Conservation (phyloP, 2,888 invertebrate genomes). For the Tenthredo distinguenda region DNA sequence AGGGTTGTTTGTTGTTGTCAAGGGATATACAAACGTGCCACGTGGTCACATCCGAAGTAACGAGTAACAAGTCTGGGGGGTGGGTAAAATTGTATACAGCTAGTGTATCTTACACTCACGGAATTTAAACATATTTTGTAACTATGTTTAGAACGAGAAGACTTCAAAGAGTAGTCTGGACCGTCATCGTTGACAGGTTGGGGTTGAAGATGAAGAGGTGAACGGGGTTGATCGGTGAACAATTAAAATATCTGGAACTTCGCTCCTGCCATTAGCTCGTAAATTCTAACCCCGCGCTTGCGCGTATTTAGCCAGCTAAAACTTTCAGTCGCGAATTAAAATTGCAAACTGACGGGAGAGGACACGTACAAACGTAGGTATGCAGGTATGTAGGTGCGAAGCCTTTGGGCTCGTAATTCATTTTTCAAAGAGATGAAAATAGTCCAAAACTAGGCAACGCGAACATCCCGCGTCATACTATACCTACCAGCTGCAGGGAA, state of each 20-base stretch:
- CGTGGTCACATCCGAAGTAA: constrained; percentile 5
- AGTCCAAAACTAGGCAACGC: constrained; percentile 49
- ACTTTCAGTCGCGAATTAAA: constrained; percentile 62
- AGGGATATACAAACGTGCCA: not conserved
- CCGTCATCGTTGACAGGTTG: not conserved
- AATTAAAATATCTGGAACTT: constrained; percentile 1
- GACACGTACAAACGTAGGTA: not conserved
- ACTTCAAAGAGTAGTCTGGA: not conserved
- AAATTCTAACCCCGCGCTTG: not conserved
- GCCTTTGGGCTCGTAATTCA: constrained; percentile 66
- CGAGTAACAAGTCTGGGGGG: too few species aligned
- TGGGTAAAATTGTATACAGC: not conserved
- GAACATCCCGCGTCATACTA: not conserved
- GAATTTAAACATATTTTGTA: constrained; percentile 41
- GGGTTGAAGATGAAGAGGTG: constrained; percentile 15
- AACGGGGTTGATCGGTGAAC: not conserved
- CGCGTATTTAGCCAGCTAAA: not conserved
- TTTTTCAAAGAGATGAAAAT: constrained; percentile 69
- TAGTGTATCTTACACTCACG: not conserved
- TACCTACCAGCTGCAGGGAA: constrained; percentile 4
- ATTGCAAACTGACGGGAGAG: constrained; percentile 55
- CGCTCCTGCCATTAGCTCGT: not conserved
- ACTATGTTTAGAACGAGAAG: constrained; percentile 43
- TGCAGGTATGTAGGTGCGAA: not conserved
- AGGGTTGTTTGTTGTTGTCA: constrained; percentile 45